These are phyloP conservation scores for Araneus ventricosus DNA, from an alignment of 1,140 invertebrate genomes.

Conservation along the genomic window DNA sequence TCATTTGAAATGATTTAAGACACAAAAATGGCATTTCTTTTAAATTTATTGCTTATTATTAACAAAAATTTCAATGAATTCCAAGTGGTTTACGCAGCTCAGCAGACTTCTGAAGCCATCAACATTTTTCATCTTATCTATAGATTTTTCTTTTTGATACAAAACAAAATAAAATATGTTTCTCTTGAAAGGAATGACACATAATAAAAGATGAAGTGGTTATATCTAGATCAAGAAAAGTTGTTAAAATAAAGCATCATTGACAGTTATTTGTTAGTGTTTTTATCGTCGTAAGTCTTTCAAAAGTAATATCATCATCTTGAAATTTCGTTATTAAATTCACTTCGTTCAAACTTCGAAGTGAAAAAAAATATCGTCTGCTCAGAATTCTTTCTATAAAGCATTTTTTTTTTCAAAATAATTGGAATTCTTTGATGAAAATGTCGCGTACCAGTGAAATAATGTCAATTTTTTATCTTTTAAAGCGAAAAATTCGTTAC, in stretches of 20 bases:
- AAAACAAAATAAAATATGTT: not conserved
- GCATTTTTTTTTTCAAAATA: not conserved
- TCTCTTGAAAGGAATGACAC: not conserved
- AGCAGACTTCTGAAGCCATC: too few species aligned
- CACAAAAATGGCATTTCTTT: too few species aligned
- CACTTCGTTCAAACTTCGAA: not conserved
- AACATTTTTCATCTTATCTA: not conserved
- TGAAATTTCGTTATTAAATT: conserved; percentile 8
- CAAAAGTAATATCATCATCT: conserved; percentile 9
- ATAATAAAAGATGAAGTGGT: not conserved
- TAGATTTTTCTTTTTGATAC: not conserved
- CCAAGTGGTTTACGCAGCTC: too few species aligned
- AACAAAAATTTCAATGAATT: too few species aligned
- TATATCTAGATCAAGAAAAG: not conserved
- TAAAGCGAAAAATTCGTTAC: not conserved
- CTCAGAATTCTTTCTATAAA: not conserved
- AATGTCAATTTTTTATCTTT: not conserved
- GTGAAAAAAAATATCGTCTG: not conserved
- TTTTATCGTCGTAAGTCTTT: not conserved
- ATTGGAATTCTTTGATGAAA: conserved; percentile 24
- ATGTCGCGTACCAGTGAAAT: not conserved
- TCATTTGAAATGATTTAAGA: too few species aligned
- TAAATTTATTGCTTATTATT: too few species aligned
- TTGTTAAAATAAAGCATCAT: not conserved
- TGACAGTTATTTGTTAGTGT: not conserved